Evolutionary conservation across 1,140 invertebrate species (phyloP), one percentile per base, ranked within the genome.

Genomic region (Sycobia sp.): DNA sequence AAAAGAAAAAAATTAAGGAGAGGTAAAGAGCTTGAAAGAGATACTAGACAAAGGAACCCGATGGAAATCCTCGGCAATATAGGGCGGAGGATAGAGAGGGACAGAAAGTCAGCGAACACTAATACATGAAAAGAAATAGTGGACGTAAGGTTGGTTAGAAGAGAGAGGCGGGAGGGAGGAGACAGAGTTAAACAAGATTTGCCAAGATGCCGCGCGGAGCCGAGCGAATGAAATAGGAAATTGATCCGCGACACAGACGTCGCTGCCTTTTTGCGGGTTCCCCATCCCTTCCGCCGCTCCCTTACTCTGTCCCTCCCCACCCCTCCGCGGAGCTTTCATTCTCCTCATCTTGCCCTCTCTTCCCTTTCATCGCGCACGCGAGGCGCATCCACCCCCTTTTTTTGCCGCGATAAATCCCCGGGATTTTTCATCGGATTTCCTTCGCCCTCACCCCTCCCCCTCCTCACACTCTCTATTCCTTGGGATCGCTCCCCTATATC

Each of bases 371-470:
- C 49, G 20, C 7, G 18, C 16, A 22, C 50, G 23, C 49, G 39
- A 20, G 39, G 20, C 22, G 14, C 50, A 14, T 46, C 29, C 20
- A n/a, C n/a, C n/a, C n/a, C 39, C 20, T 29, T 18, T 44, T 16
- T 61, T 23, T 29, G 22, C 60, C 11, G 32, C 51, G 50, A 53
- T 61, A 61, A 53, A 61, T 61, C 58, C 58, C 41, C 11, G 29
- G 41, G 49, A 61, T 61, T 61, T 61, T 61, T 61, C 49, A 60
- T 60, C 57, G 57, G 57, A 49, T 60, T 60, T 51, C 36, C 57
- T 49, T 25, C 11, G 9, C 27, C 13, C 27, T 27, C 29, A 14
- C 16, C 25, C 2, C 20, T 10, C 18, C 11, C 41, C 7, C 18
- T 43, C 8, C 11, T 18, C 16, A 16, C 16, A 16, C 3, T 20